Conservation (phyloP, 2,888 invertebrate species). For the Drosophila neoperkinsi region DNA sequence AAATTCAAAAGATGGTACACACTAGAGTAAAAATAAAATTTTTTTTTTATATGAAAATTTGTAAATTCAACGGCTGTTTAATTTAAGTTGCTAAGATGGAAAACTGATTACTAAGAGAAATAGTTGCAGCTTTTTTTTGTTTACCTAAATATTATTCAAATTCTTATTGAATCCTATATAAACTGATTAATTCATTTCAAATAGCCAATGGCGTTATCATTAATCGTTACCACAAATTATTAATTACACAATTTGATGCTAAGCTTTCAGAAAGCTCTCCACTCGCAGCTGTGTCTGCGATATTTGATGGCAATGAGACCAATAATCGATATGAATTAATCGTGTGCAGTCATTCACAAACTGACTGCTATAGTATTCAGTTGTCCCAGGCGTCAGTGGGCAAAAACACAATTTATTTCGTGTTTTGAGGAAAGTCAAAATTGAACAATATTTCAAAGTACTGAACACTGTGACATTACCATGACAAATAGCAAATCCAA, state of each 20-base stretch:
- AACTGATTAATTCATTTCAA: background rate
- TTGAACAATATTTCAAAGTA: background rate
- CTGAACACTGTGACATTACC: background rate
- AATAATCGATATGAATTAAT: constrained; percentile 5
- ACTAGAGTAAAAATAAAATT: no score
- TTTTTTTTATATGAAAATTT: background rate
- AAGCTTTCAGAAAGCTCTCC: background rate
- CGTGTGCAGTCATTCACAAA: background rate
- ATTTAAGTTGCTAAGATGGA: background rate
- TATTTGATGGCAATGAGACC: constrained; percentile 1
- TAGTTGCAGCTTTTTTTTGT: background rate
- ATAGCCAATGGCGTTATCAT: background rate
- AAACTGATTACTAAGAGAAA: background rate
- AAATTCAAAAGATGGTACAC: background rate
- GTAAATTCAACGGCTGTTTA: background rate
- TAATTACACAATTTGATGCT: background rate
- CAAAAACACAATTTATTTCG: background rate
- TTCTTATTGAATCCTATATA: background rate
- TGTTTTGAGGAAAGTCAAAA: background rate
- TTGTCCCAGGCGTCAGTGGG: background rate
- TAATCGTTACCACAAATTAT: background rate
- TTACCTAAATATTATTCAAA: background rate
- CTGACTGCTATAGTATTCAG: background rate
- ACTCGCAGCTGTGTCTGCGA: constrained; percentile 2
- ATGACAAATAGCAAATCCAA: constrained; percentile 19